A percentile compares a stretch with the other conserved stretches of the same genome.
phyloP scores from a whole-genome alignment of 1,140 invertebrate species.

The Uloborus diversus region DNA sequence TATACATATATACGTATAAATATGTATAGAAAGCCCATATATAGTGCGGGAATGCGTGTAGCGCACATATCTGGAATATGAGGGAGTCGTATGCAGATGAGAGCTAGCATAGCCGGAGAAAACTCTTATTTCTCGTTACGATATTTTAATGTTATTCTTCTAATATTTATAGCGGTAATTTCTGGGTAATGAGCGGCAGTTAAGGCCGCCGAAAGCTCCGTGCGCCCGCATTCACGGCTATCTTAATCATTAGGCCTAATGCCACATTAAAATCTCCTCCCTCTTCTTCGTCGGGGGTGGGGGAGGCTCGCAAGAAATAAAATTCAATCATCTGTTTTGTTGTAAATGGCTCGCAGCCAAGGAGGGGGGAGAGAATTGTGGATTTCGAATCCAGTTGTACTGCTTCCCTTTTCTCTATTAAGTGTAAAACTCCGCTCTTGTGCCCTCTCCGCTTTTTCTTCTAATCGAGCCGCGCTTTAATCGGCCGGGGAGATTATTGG shows the following conservation, averaged over 20 bases:
- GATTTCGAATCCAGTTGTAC: neutral
- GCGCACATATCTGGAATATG: slow-evolving; percentile 28
- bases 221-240: slow-evolving; percentile 53
- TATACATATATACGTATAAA: slow-evolving; percentile 24
- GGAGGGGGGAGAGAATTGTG: neutral
- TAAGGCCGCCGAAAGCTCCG: slow-evolving; percentile 53
- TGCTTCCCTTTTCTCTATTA: neutral
- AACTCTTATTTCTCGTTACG: slow-evolving; percentile 57
- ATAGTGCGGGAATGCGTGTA: neutral
- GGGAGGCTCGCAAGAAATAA: slow-evolving; percentile 30
- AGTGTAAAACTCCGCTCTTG: neutral
- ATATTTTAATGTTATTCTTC: slow-evolving; percentile 58
- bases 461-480: no score
- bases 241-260: slow-evolving; percentile 57
- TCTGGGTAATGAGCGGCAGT: slow-evolving; percentile 54
- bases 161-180: slow-evolving; percentile 57
- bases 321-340: slow-evolving; percentile 56
- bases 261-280: slow-evolving; percentile 53
- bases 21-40: slow-evolving; percentile 26
- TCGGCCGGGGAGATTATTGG: no score
- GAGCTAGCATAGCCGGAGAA: slow-evolving; percentile 9
- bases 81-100: slow-evolving; percentile 25
- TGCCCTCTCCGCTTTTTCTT: no score
- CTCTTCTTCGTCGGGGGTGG: neutral
- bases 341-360: slow-evolving; percentile 46